Conservation (phyloP, 2,888 invertebrate species). For the Celastrina argiolus region DNA sequence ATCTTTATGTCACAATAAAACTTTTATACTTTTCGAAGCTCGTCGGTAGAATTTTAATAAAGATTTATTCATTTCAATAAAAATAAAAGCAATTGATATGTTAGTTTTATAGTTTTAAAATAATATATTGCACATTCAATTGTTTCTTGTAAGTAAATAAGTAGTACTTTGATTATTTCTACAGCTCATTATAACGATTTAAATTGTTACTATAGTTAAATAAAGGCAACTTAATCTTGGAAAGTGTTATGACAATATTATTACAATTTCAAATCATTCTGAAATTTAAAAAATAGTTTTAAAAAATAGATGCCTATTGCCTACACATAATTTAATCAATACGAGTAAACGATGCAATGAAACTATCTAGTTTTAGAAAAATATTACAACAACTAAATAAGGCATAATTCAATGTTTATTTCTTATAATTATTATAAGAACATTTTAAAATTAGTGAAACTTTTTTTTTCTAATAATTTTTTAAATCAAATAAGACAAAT, state of each 20-base stretch:
- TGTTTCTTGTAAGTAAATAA: neutral
- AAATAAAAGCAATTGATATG: conserved; percentile 26
- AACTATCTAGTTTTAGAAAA: neutral
- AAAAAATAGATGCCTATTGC: too few species aligned
- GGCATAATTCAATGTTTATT: neutral
- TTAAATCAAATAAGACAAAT: too few species aligned
- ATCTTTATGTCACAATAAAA: conserved; percentile 6
- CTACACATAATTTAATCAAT: too few species aligned
- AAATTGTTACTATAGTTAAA: too few species aligned
- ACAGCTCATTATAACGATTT: neutral
- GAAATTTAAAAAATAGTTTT: neutral
- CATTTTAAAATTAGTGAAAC: neutral
- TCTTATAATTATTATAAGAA: neutral
- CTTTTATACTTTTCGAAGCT: conserved; percentile 13
- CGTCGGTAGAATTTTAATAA: conserved; percentile 4
- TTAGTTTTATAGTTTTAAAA: neutral
- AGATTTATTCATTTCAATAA: conserved; percentile 33
- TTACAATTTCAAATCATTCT: neutral
- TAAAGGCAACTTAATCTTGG: neutral
- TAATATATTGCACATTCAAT: neutral
- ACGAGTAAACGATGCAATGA: neutral
- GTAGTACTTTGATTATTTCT: neutral
- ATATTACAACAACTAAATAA: neutral
- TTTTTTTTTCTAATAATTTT: too few species aligned
- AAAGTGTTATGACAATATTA: neutral